A percentile compares a stretch with the other conserved stretches of the same genome.
phyloP scores from a whole-genome alignment of 92 coral and sea anemone genomes.

The Phenganax subtilis region DNA sequence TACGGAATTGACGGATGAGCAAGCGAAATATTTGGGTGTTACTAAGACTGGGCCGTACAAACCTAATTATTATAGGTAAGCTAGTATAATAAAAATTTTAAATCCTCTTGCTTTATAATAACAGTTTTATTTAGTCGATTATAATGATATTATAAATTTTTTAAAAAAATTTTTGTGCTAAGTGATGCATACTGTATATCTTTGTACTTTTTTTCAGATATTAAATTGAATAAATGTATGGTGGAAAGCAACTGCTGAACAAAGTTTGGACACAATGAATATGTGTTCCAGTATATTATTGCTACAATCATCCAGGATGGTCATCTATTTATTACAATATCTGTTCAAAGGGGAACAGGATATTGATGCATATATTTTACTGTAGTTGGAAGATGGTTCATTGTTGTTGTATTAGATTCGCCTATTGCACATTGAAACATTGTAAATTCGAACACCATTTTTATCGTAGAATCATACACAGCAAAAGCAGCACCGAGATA shows the following conservation, averaged over 20 bases:
- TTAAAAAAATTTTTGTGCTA: not conserved
- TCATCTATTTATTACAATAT: constrained; percentile 8
- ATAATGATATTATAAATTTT: not conserved
- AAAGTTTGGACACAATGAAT: constrained; percentile 18
- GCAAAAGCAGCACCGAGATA: not conserved
- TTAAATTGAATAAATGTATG: constrained; percentile 17
- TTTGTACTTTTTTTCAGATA: constrained; percentile 4
- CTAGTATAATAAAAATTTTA: not conserved
- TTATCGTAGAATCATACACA: not conserved
- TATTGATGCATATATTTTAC: constrained; percentile 15
- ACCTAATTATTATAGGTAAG: constrained; percentile 97
- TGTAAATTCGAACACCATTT: not conserved
- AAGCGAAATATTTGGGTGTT: constrained; percentile 97
- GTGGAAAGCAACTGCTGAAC: not conserved
- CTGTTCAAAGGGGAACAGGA: not conserved
- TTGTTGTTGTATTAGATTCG: not conserved
- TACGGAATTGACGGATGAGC: constrained; percentile 91
- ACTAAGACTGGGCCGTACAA: constrained; percentile 98
- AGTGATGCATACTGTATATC: not conserved
- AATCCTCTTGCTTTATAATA: not conserved
- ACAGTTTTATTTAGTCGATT: not conserved
- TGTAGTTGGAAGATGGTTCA: not conserved
- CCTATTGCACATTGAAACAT: constrained; percentile 7
- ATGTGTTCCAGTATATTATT: constrained; percentile 9
- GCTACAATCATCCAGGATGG: constrained; percentile 26